phyloP scores from a whole-genome alignment of 2,888 invertebrate genomes.

The Pachycephus smyrnensis region DNA sequence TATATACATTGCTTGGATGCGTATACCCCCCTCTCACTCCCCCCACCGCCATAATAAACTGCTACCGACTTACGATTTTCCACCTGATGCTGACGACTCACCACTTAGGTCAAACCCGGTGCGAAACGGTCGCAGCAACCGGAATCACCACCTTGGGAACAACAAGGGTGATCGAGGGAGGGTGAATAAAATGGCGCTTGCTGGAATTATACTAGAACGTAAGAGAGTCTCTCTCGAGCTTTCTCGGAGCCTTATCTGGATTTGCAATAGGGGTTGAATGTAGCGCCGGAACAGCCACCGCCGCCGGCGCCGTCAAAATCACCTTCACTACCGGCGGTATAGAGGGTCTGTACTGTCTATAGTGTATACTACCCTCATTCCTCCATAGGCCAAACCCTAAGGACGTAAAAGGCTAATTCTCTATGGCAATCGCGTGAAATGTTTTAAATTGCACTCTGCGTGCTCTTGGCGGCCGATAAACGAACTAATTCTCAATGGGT shows the following conservation, averaged over 20 bases:
- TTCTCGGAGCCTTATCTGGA: background rate
- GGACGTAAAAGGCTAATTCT: background rate
- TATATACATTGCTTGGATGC: background rate
- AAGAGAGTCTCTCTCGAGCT: background rate
- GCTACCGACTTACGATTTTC: background rate
- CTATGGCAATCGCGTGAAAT: background rate
- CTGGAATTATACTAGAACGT: background rate
- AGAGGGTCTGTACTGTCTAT: background rate
- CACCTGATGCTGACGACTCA: background rate
- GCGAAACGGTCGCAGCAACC: background rate
- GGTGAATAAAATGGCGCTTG: background rate
- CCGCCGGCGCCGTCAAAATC: background rate
- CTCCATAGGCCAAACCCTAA: background rate
- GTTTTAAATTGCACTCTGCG: background rate
- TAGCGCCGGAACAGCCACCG: background rate
- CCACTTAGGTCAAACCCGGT: background rate
- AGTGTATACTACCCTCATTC: background rate
- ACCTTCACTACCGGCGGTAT: background rate
- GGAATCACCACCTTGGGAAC: background rate
- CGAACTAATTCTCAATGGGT: background rate
- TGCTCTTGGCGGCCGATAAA: background rate
- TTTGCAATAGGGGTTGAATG: background rate
- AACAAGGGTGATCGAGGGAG: background rate
- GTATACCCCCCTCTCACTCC: too few relatives aligned
- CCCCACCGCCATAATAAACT: too few relatives aligned